phyloP scores from a whole-genome alignment of 2,888 invertebrate genomes.

The Atherix ibis region DNA sequence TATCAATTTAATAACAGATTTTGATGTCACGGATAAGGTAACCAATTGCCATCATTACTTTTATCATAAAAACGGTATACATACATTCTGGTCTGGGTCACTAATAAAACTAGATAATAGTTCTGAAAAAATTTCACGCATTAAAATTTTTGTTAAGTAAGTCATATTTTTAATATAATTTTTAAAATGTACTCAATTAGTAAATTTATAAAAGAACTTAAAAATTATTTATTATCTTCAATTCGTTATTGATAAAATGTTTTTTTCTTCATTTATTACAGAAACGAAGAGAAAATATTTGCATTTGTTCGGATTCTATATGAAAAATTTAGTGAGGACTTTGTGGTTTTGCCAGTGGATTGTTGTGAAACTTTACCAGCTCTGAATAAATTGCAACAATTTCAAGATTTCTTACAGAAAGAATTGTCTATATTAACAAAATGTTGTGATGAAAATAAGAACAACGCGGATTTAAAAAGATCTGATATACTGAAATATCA shows the following conservation, averaged over 20 bases:
- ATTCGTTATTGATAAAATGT: neutral
- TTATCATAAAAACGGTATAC: too few species aligned
- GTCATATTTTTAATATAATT: too few species aligned
- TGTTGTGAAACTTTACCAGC: too few species aligned
- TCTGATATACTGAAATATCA: conserved; percentile 4
- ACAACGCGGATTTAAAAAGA: conserved; percentile 1
- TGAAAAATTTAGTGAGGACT: neutral
- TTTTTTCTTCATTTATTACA: conserved; percentile 1
- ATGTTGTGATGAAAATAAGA: conserved; percentile 5
- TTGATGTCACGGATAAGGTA: too few species aligned
- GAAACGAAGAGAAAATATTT: conserved; percentile 4
- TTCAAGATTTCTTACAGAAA: conserved; percentile 2
- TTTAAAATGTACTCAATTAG: too few species aligned
- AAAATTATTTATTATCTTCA: neutral
- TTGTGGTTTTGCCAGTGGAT: conserved; percentile 2
- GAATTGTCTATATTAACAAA: conserved; percentile 4
- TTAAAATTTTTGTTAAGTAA: too few species aligned
- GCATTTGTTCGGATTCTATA: conserved; percentile 3
- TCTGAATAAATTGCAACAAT: neutral
- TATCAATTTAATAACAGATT: too few species aligned
- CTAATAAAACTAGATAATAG: too few species aligned
- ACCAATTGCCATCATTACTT: too few species aligned
- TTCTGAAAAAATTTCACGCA: too few species aligned
- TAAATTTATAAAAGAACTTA: neutral
- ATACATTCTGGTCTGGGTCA: too few species aligned